These are phyloP conservation scores for Ametastegia equiseti DNA, from an alignment of 2,888 invertebrate species.

Conservation along the genomic window DNA sequence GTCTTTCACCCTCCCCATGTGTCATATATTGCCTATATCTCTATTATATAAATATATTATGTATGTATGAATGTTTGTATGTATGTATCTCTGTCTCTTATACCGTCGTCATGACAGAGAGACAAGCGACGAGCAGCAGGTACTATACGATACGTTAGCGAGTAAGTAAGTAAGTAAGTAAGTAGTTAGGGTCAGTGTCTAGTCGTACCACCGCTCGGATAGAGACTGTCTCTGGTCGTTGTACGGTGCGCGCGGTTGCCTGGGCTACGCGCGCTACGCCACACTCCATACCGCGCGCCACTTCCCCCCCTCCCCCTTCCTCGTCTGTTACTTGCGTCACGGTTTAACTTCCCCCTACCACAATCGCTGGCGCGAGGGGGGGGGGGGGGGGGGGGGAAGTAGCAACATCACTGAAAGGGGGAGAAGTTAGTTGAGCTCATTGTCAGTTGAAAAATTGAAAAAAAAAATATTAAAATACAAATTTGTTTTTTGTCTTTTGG, in stretches of 20 bases:
- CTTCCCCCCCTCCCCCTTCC: constrained; percentile 54
- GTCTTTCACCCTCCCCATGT: no score
- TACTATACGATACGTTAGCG: no score
- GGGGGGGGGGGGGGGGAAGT: background rate
- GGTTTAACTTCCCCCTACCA: constrained; percentile 53
- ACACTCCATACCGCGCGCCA: constrained; percentile 50
- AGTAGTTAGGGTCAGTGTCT: constrained; percentile 47
- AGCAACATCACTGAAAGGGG: background rate
- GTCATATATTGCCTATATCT: no score
- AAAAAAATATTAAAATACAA: background rate
- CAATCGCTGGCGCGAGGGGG: constrained; percentile 12
- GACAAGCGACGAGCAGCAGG: no score
- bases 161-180: no score
- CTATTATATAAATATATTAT: no score
- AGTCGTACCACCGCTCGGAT: constrained; percentile 56
- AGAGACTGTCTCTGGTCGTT: constrained; percentile 70
- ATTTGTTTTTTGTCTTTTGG: background rate
- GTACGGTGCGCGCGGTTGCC: constrained; percentile 65
- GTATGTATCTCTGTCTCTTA: no score
- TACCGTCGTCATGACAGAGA: no score
- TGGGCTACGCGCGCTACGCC: constrained; percentile 65
- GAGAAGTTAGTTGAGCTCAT: no score
- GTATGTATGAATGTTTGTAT: no score
- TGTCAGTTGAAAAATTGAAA: constrained; percentile 23
- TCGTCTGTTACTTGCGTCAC: constrained; percentile 59